Percentiles rank a stretch among this genome's conserved stretches.
phyloP scores from a whole-genome alignment of 2,888 invertebrate species.

The Lithodes maja region DNA sequence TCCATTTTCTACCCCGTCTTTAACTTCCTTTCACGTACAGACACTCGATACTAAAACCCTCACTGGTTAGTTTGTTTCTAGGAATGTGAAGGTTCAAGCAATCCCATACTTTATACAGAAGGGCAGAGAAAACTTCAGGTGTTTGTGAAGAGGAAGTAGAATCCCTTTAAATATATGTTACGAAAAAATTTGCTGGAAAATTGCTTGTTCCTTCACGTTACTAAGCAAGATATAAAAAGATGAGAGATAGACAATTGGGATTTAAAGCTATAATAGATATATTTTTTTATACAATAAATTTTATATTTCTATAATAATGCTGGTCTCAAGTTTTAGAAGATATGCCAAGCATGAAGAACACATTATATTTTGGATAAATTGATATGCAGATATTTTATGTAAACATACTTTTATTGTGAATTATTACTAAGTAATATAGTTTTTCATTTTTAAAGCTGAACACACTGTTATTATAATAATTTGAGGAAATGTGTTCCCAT shows the following conservation, averaged over 20 bases:
- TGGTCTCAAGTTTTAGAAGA: neutral
- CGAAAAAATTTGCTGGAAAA: neutral
- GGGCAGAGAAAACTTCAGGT: neutral
- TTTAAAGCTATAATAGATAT: conserved; percentile 15
- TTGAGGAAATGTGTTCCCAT: conserved; percentile 23
- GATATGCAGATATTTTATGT: neutral
- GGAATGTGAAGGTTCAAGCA: conserved; percentile 43
- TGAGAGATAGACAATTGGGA: conserved; percentile 25
- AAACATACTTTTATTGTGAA: neutral
- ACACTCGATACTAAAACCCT: conserved; percentile 9
- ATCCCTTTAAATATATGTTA: neutral
- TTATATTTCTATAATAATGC: neutral
- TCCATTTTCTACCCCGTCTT: conserved; percentile 17
- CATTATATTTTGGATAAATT: neutral
- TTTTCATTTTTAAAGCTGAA: neutral
- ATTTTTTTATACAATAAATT: conserved; percentile 11
- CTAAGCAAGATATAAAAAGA: conserved; percentile 30
- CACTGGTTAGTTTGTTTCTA: conserved; percentile 46
- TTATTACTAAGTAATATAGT: neutral
- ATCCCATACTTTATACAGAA: conserved; percentile 5
- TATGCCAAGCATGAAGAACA: conserved; percentile 18
- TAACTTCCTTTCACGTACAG: neutral
- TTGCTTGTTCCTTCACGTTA: conserved; percentile 49
- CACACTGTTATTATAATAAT: neutral
- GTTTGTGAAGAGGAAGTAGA: neutral